phyloP scores from a whole-genome alignment of 35 echinoderm and acorn worm species.

The Ophioderma brevispina region DNA sequence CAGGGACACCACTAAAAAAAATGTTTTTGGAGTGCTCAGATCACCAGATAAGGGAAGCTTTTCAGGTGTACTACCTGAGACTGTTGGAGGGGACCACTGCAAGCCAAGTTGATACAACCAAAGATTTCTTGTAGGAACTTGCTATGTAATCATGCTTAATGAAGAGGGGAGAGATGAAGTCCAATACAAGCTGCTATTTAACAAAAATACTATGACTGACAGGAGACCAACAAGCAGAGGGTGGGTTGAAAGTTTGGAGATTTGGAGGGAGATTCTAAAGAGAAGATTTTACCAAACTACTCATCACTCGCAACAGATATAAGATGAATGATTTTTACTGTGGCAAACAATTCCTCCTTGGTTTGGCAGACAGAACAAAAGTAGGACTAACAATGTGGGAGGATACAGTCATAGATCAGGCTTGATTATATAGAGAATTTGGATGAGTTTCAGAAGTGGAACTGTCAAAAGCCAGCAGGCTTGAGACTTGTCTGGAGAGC shows the following conservation, averaged over 20 bases:
- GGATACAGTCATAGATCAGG: neutral
- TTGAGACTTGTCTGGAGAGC: neutral
- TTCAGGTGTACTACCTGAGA: neutral
- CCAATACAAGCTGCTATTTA: too few species aligned
- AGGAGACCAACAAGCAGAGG: too few species aligned
- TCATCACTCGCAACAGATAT: neutral
- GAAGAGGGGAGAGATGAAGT: too few species aligned
- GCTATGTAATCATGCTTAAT: too few species aligned
- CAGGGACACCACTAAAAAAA: neutral
- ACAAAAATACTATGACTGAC: too few species aligned
- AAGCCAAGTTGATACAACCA: neutral
- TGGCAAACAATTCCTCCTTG: neutral
- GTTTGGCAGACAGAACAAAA: neutral
- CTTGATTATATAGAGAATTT: neutral
- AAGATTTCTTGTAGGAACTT: neutral
- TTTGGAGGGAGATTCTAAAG: neutral
- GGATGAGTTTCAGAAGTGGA: neutral
- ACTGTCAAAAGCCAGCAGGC: neutral
- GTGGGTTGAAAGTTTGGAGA: neutral
- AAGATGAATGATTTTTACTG: neutral
- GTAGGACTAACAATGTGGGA: neutral
- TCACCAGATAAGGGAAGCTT: neutral
- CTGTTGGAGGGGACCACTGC: neutral
- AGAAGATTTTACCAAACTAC: neutral
- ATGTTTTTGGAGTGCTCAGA: neutral